Evolutionary conservation across 1,140 invertebrate genomes (phyloP), one percentile per base, ranked within the genome.

Genomic region (Pararge aegeria): DNA sequence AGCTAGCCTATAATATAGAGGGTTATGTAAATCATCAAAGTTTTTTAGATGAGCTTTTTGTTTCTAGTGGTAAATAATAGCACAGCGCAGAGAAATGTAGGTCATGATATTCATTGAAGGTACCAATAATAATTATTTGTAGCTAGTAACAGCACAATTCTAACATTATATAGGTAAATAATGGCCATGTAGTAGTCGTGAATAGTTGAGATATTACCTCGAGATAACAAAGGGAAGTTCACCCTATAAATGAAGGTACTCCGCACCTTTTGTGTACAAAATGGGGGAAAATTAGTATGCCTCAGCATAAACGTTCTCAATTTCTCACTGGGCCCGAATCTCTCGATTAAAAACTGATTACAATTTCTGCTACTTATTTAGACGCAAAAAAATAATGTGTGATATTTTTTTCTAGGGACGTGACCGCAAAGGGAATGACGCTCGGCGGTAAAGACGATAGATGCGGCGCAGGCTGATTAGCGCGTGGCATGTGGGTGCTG

Each of bases 401-500:
- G 16, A 20, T 51, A 19, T 18, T 68, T 73, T n/a, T 73, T 70
- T 44, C 19, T 75, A 88, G 85, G 78, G 55, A 55, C 53, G 61
- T 65, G 55, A 66, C 62, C 27, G 38, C 61, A 40, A 66, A 73
- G 78, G 83, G 81, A 68, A 88, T 88, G 84, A 77, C 78, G 81
- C 56, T 74, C 58, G 67, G 66, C 62, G 76, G 69, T 68, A 74
- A 81, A 75, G 79, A 78, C 68, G 76, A 80, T 67, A 74, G 78
- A 70, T 70, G 80, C 64, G 82, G 80, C 68, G 80, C 80, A 61
- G 80, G 86, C 68, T 85, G 80, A 82, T 61, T 68, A 68, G 70
- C 70, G 71, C 74, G 70, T 71, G 80, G 79, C 66, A 89, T 89
- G 87, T 85, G 83, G 83, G 78, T 81, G 75, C 68, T 83, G 73